phyloP scores from a whole-genome alignment of 2,888 invertebrate genomes.

The Adelphocoris suturalis region DNA sequence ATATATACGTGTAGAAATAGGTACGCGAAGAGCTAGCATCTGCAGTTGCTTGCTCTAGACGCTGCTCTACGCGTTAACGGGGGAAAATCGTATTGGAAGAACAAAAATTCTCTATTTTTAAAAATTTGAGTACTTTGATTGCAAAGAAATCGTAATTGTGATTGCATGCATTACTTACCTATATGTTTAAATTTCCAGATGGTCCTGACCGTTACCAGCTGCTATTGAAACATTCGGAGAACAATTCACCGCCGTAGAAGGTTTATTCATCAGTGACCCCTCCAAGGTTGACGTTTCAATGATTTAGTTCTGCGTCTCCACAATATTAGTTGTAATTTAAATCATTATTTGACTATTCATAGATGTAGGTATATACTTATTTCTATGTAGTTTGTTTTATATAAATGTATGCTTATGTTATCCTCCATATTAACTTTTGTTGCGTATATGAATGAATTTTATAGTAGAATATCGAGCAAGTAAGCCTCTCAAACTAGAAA shows the following conservation, averaged over 20 bases:
- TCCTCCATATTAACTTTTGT: too few species aligned
- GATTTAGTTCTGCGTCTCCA: not conserved
- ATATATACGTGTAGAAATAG: too few species aligned
- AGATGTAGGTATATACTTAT: not conserved
- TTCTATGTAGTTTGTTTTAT: not conserved
- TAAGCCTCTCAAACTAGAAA: not conserved
- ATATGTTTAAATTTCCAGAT: slow-evolving; percentile 26
- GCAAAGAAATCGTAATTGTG: too few species aligned
- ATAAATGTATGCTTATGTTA: too few species aligned
- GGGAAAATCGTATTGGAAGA: too few species aligned
- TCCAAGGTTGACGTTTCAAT: slow-evolving; percentile 14
- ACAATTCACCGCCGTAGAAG: slow-evolving; percentile 43
- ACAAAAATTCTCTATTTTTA: too few species aligned
- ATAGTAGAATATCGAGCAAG: not conserved
- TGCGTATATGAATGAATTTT: not conserved
- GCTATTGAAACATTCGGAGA: slow-evolving; percentile 56
- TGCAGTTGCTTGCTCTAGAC: too few species aligned
- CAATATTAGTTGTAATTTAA: too few species aligned
- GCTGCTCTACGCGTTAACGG: too few species aligned
- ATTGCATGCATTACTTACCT: too few species aligned
- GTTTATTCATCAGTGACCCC: not conserved
- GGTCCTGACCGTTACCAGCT: slow-evolving; percentile 60
- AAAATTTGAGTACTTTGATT: too few species aligned
- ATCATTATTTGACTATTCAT: not conserved
- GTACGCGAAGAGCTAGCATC: too few species aligned